phyloP scores from a whole-genome alignment of 1,140 invertebrate species.

The Cyphomyrmex costatus region DNA sequence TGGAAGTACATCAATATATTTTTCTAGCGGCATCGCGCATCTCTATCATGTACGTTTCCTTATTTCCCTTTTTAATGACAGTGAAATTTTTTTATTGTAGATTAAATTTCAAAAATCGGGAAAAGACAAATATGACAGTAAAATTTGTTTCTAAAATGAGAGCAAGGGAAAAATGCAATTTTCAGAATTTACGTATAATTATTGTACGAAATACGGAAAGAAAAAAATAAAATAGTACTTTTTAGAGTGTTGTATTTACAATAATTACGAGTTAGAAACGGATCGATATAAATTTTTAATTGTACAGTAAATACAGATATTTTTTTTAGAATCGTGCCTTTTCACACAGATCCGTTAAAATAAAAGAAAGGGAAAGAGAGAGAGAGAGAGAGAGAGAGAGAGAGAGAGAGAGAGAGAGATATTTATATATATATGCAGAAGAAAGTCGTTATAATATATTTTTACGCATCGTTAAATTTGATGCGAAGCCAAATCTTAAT shows the following conservation, averaged over 20 bases:
- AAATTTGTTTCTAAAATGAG: slow-evolving; percentile 72
- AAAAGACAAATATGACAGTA: slow-evolving; percentile 24
- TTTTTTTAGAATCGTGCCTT: slow-evolving; percentile 86
- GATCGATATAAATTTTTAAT: slow-evolving; percentile 84
- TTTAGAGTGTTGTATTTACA: slow-evolving; percentile 83
- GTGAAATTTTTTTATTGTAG: slow-evolving; percentile 72
- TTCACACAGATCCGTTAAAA: slow-evolving; percentile 83
- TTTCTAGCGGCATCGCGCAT: slow-evolving; percentile 70
- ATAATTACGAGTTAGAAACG: slow-evolving; percentile 78
- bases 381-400: slow-evolving; percentile 24
- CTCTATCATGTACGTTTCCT: slow-evolving; percentile 65
- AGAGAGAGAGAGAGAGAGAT: not conserved
- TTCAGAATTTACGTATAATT: slow-evolving; percentile 70
- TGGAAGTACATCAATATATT: not conserved
- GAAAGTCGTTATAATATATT: slow-evolving; percentile 84
- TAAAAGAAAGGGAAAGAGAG: slow-evolving; percentile 56
- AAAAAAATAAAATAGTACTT: slow-evolving; percentile 73
- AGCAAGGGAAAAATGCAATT: slow-evolving; percentile 54
- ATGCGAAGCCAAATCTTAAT: slow-evolving; percentile 81
- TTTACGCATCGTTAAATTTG: slow-evolving; percentile 80
- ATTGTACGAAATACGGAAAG: slow-evolving; percentile 75
- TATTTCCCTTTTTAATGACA: slow-evolving; percentile 65
- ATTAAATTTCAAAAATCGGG: slow-evolving; percentile 17
- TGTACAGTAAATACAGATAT: slow-evolving; percentile 84
- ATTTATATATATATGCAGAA: slow-evolving; percentile 71